Evolutionary conservation across 2,113 vertebrate species (phyloP).

Genomic region (Boulengerochromis microlepis): DNA sequence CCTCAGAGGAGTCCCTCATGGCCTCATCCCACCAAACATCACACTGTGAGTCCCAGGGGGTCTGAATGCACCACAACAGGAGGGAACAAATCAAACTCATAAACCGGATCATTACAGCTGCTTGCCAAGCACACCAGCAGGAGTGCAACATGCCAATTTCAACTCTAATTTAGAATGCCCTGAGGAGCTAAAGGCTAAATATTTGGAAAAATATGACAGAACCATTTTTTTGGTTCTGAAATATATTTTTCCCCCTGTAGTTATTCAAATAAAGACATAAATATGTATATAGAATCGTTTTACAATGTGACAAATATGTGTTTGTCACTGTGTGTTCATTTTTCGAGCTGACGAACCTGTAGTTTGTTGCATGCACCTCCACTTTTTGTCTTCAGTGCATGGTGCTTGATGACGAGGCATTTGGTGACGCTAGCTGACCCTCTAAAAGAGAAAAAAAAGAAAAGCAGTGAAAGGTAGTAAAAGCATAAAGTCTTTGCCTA

Average conservation of each 20-base stretch:
- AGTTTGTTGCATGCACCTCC: constrained; percentile 56
- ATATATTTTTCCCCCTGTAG: neutral
- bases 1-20: constrained; percentile 58
- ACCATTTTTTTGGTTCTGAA: neutral
- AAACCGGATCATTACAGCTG: neutral
- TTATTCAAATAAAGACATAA: neutral
- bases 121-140: neutral
- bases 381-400: constrained; percentile 37
- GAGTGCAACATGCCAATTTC: neutral
- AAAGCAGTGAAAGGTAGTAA: neutral
- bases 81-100: neutral
- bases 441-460: constrained; percentile 15
- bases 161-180: neutral
- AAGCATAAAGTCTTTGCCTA: neutral
- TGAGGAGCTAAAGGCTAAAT: neutral
- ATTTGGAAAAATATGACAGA: neutral
- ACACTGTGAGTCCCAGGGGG: constrained; percentile 64
- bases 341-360: constrained; percentile 42
- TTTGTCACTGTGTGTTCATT: neutral
- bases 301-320: neutral
- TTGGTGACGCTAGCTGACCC: constrained; percentile 48
- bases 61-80: constrained; percentile 42
- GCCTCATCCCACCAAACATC: constrained; percentile 76
- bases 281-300: neutral
- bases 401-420: constrained; percentile 73